Percentiles rank a stretch among this genome's conserved stretches.
Conservation (phyloP, 2,888 invertebrate species). For the Hydrotaea cyrtoneurina region DNA sequence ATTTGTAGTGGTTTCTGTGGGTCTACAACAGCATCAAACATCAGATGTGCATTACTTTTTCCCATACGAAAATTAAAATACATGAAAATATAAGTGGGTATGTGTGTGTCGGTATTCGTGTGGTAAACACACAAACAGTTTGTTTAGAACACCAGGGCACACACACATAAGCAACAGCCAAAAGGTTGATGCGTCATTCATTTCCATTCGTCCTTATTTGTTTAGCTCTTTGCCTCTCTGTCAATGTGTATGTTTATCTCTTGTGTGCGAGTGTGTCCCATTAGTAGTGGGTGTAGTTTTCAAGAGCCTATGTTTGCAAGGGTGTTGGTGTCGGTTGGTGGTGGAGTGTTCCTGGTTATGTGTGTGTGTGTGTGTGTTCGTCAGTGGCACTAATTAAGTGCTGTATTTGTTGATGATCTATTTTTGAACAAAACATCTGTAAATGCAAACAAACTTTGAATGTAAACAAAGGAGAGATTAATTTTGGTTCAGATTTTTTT, state of each 20-base stretch:
- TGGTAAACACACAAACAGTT: slow-evolving; percentile 4
- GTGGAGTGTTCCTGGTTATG: neutral
- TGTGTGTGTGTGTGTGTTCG: neutral
- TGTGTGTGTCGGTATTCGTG: slow-evolving; percentile 12
- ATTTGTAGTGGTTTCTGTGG: too few relatives aligned
- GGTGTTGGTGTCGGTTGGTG: too few relatives aligned
- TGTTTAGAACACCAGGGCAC: neutral
- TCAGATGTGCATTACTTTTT: neutral
- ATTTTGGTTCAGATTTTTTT: too few relatives aligned
- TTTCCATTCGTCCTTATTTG: slow-evolving; percentile 36
- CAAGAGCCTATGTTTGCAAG: too few relatives aligned
- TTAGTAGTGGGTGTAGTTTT: too few relatives aligned
- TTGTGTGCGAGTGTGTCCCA: too few relatives aligned
- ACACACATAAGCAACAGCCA: neutral
- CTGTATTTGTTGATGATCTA: neutral
- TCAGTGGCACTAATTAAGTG: neutral
- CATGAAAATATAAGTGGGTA: neutral
- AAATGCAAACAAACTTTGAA: too few relatives aligned
- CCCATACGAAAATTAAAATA: too few relatives aligned
- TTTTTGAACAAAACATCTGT: neutral
- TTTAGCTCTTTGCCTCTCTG: neutral
- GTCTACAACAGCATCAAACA: too few relatives aligned
- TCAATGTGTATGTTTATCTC: too few relatives aligned
- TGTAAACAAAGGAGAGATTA: too few relatives aligned
- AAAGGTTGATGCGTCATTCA: slow-evolving; percentile 43